Conservation (phyloP, 2,888 invertebrate species). For the Ornithoptera alexandrae region DNA sequence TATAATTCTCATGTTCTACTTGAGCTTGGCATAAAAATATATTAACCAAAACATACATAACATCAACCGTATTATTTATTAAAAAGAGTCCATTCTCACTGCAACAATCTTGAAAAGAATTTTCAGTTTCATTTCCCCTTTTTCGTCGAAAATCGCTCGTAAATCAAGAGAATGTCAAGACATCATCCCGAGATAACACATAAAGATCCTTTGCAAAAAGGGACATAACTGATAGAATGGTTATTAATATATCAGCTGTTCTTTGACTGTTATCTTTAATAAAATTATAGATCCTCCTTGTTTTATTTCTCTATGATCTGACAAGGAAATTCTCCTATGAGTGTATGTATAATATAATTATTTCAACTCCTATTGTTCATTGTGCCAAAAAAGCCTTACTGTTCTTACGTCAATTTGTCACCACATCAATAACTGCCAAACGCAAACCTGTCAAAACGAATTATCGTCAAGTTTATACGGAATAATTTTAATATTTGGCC, state of each 20-base stretch:
- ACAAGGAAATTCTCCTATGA: no score
- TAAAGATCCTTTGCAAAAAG: conserved; percentile 8
- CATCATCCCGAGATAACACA: conserved; percentile 19
- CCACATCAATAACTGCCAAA: no score
- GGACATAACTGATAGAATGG: background rate
- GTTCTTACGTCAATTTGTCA: no score
- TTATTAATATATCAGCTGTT: conserved; percentile 2
- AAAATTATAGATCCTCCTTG: background rate
- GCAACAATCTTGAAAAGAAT: background rate
- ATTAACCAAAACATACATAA: background rate
- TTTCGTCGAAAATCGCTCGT: conserved; percentile 10
- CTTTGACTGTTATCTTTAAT: background rate
- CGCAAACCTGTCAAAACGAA: no score
- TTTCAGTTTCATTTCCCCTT: background rate
- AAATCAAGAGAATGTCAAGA: conserved; percentile 20
- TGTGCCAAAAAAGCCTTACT: no score
- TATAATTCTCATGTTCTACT: no score
- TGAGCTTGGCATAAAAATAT: background rate
- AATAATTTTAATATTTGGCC: no score
- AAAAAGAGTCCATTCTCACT: background rate
- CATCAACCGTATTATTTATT: background rate
- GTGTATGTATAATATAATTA: no score
- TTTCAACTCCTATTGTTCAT: no score
- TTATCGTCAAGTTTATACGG: no score
- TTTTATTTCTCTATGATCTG: background rate